phyloP scores from a whole-genome alignment of 2,888 invertebrate genomes.

The Gymnoscelis rufifasciata region DNA sequence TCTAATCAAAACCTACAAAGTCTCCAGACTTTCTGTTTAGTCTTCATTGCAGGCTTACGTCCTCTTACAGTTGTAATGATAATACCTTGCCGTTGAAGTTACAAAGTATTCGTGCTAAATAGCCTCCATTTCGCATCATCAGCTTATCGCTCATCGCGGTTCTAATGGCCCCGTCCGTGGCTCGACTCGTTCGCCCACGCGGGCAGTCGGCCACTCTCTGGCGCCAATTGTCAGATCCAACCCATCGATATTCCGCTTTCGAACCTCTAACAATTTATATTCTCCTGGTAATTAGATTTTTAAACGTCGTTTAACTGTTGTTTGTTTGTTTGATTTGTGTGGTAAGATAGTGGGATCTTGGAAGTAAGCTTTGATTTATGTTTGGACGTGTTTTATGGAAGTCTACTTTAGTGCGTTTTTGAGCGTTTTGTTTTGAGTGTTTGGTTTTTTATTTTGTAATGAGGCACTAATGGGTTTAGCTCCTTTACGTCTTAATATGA shows the following conservation, averaged over 20 bases:
- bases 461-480: background rate
- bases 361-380: slow-evolving; percentile 10
- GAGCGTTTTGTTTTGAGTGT: background rate
- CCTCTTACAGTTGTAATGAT: too few relatives aligned
- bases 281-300: slow-evolving; percentile 39
- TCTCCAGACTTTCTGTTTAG: too few relatives aligned
- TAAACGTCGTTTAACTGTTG: slow-evolving; percentile 35
- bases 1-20: too few relatives aligned
- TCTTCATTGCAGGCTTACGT: too few relatives aligned
- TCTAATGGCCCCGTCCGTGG: slow-evolving; percentile 39
- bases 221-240: slow-evolving; percentile 48
- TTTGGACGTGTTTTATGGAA: background rate
- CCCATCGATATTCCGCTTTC: slow-evolving; percentile 36
- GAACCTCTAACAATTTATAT: slow-evolving; percentile 39
- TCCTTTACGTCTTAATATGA: background rate
- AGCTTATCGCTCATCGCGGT: slow-evolving; percentile 17
- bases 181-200: slow-evolving; percentile 63
- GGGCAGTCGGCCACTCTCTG: slow-evolving; percentile 31
- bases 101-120: too few relatives aligned
- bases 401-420: background rate
- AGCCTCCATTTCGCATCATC: too few relatives aligned
- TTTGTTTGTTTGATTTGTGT: slow-evolving; percentile 25
- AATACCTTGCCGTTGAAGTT: too few relatives aligned
- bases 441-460: background rate
- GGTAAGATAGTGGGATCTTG: slow-evolving; percentile 17